Evolutionary conservation across 2,888 invertebrate species (phyloP), one percentile per base, ranked within the genome.

Genomic region (Brenthis hecate): DNA sequence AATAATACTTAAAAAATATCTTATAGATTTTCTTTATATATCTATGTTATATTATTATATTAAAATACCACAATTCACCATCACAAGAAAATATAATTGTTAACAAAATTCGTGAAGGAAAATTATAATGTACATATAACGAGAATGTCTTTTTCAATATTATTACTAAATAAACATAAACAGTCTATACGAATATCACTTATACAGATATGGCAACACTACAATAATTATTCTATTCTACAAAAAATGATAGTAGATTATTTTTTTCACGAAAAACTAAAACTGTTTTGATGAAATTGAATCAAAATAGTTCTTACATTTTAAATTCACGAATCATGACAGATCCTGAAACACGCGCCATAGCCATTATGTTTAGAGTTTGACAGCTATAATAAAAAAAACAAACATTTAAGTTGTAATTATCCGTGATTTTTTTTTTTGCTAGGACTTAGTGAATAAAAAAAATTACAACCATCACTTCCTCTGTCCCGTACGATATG

Each of bases 171-270:
- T 71, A 73, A 77, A 81, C 78, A 78, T 75, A 77, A 84, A 82
- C 88, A 87, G 88, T 87, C 87, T 85, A 85, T 85, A 71, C 70
- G 77, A 80, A 78, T 85, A 85, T 86, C 83, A 85, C 85, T 85
- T 82, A 84, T 77, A 75, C 60, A 75, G 74, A 72, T 72, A 72
- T 72, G 72, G 69, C 72, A 64, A 64, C 69, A 55, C 65, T 68
- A 68, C 64, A 13, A 54, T 56, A 13, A 54, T 56, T 60, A 64
- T 14, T 16, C 43, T 64, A 67, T 16, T 50, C 64, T 70, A 70
- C 51, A 23, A 60, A 50, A 50, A 48, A 60, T 60, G 16, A 28
- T 58, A 32, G 23, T 58, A 50, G 57, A 0, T 32, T 4, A 4
- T 51, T 53, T 14, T 23, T 65, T 50, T 62, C 36, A 65, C 64